Base-by-base conservation (phyloP, 2,113 vertebrate genomes). In the Camelus dromedarius region DNA sequence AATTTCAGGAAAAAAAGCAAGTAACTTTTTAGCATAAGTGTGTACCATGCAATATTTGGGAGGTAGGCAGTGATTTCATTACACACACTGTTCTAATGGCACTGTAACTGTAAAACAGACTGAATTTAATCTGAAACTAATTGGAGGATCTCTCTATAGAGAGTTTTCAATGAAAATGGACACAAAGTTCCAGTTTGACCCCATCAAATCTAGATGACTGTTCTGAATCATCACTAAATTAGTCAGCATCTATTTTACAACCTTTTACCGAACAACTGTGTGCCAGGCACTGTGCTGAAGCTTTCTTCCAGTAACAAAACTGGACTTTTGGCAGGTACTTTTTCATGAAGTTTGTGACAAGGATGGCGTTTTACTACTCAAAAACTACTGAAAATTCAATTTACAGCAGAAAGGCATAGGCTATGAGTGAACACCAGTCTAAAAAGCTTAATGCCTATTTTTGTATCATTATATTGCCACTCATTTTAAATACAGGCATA, bases 401-500 rank as follows among this genome's bases (percentile, higher is more conserved):
- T 83, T 52, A 20, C 42, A 90, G 64, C 72, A 86, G 86, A 96
- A 95, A 42, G 18, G 62, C 3, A 15, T 52, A 80, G 42, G 22
- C 22, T 28, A 12, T 35, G 2, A 70, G n/a, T 70, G 92, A 38
- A 77, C 69, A 70, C 11, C 32, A 81, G 54, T 89, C 70, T 72
- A 82, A 76, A 76, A 96, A 54, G 62, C n/a, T 89, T 54, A 87
- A 48, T 72, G 26, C 28, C 42, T 87, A 48, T 73, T 83, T 96
- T 75, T 93, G 24, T 67, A 70, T 86, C 48, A 81, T 85, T 89
- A 84, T 66, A 80, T 76, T 93, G 62, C 18, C 48, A 62, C 16
- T 91, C 38, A 81, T 52, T 81, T 75, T 76, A 84, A 92, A 76
- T 54, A 85, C 2, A 76, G 20, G 28, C 42, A 73, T 81, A 81